A percentile compares a stretch with the other conserved stretches of the same genome.
Conservation (phyloP, 2,797 vertebrate genomes). For the Acestrorhynchus altus region DNA sequence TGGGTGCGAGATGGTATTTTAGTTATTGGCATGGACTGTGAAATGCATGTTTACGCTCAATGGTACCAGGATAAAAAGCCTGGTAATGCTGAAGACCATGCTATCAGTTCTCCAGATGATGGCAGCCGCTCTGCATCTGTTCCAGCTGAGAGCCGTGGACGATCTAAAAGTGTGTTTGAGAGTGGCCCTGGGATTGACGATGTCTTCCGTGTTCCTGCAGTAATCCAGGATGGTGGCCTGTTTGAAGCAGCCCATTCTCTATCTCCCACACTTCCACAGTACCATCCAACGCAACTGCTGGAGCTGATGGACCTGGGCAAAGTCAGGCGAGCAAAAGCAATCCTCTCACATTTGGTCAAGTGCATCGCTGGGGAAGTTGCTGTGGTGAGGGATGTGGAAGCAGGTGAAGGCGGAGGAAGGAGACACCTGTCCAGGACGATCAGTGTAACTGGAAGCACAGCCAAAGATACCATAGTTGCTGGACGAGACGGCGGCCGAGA, state of each 20-base stretch:
- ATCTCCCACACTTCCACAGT: constrained; percentile 96
- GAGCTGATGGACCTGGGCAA: constrained; percentile 98
- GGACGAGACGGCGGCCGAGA: constrained; percentile 94
- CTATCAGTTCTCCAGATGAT: constrained; percentile 76
- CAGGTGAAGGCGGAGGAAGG: constrained; percentile 88
- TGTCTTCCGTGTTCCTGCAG: constrained; percentile 87
- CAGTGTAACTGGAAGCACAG: constrained; percentile 97
- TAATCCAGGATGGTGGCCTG: constrained; percentile 94
- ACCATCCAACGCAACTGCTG: constrained; percentile 95
- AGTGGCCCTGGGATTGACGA: constrained; percentile 85
- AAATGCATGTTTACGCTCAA: constrained; percentile 98
- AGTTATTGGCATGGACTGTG: constrained; percentile 98
- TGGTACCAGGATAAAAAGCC: constrained; percentile 92
- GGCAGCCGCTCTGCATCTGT: constrained; percentile 65
- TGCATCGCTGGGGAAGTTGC: constrained; percentile 98
- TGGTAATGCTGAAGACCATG: constrained; percentile 78
- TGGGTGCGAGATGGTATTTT: constrained; percentile 98
- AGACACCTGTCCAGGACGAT: constrained; percentile 97
- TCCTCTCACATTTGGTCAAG: constrained; percentile 96
- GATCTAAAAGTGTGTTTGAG: constrained; percentile 88
- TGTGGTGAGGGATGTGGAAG: constrained; percentile 91
- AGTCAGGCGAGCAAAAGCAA: constrained; percentile 95
- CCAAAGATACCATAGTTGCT: constrained; percentile 93
- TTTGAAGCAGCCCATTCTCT: constrained; percentile 97
- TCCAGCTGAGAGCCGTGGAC: constrained; percentile 76